A percentile compares a stretch with the other conserved stretches of the same genome.
These are phyloP conservation scores for Phalloptychus januarius DNA, from an alignment of 2,797 vertebrate genomes.

Conservation along the genomic window DNA sequence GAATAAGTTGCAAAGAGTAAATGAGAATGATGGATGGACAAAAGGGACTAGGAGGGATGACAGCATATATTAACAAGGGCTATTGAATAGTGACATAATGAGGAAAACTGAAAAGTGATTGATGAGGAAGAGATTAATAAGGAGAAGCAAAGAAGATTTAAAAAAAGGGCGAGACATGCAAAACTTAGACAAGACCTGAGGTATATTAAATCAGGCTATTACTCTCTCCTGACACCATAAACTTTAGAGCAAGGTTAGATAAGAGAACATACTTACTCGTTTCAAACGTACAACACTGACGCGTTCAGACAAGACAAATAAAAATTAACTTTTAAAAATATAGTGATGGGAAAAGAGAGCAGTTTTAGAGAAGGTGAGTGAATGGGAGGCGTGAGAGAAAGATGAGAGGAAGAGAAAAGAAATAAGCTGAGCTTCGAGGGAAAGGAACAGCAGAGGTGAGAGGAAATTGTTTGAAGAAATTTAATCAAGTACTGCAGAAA, in stretches of 20 bases:
- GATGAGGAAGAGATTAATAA: not conserved
- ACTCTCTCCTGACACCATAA: constrained; percentile 9
- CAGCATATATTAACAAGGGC: constrained; percentile 4
- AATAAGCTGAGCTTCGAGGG: constrained; percentile 36
- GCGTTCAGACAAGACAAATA: constrained; percentile 24
- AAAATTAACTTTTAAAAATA: constrained; percentile 10
- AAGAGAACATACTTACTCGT: constrained; percentile 7
- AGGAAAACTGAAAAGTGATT: not conserved
- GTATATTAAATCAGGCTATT: constrained; percentile 8
- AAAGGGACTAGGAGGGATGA: constrained; percentile 2
- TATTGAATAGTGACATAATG: not conserved
- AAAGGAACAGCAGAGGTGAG: constrained; percentile 1
- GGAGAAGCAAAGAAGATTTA: not conserved
- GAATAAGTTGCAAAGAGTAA: constrained; percentile 15
- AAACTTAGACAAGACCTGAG: constrained; percentile 17
- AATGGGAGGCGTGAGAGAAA: constrained; percentile 20
- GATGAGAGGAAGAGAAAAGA: constrained; percentile 17
- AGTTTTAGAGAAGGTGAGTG: constrained; percentile 25
- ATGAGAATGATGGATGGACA: constrained; percentile 17
- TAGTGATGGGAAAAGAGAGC: constrained; percentile 32
- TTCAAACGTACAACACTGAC: constrained; percentile 34
- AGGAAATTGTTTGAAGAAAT: constrained; percentile 7
- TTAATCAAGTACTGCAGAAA: not conserved
- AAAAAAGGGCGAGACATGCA: constrained; percentile 1
- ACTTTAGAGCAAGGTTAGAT: constrained; percentile 23